Conservation (phyloP, 2,113 vertebrate species). For the Ailurus styani region DNA sequence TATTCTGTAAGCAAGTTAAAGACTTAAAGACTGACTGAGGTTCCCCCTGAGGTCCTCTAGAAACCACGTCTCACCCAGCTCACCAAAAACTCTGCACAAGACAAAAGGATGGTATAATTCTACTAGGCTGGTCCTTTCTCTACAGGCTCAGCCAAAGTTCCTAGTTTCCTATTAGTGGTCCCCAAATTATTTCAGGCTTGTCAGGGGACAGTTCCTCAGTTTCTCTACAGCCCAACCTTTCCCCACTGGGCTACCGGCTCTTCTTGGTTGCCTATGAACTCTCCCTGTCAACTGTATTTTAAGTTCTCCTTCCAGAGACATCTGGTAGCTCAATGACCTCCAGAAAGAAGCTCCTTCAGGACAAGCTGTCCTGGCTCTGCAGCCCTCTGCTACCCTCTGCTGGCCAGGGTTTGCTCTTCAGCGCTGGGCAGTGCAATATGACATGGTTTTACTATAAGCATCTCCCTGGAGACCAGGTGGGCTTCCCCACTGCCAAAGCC, state of each 20-base stretch:
- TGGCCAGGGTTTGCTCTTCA: not conserved
- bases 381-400: conserved; percentile 57
- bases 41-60: not conserved
- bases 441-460: not conserved
- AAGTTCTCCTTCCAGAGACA: not conserved
- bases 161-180: not conserved
- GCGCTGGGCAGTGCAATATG: not conserved
- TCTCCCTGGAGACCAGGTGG: not conserved
- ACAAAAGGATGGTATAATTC: not conserved
- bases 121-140: not conserved
- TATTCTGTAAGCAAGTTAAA: not conserved
- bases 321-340: not conserved
- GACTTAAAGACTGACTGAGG: not conserved
- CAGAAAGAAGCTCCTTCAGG: not conserved
- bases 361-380: not conserved
- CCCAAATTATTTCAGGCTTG: not conserved
- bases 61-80: not conserved
- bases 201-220: not conserved
- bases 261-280: not conserved
- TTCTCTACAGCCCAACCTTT: not conserved
- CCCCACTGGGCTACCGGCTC: not conserved
- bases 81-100: not conserved
- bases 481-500: not conserved
- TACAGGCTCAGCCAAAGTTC: not conserved
- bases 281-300: not conserved